phyloP scores from a whole-genome alignment of 2,113 vertebrate species.

The Neopipo cinnamomea region DNA sequence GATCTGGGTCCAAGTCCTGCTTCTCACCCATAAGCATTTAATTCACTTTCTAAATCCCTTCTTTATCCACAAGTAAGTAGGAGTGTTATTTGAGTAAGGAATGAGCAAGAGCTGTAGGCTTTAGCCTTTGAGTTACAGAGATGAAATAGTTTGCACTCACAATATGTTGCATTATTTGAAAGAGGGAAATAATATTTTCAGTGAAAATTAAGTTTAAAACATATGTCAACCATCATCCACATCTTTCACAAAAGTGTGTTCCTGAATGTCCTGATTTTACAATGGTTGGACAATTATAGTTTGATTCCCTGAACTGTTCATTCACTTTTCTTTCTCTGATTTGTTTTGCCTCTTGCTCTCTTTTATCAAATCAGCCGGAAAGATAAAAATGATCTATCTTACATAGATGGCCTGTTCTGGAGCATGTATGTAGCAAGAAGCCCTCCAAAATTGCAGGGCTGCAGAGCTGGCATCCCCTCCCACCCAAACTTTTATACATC shows the following conservation, averaged over 20 bases:
- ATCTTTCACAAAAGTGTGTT: background rate
- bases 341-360: background rate
- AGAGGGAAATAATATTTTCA: conserved; percentile 4
- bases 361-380: background rate
- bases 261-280: background rate
- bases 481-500: background rate
- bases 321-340: background rate
- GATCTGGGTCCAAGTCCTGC: background rate
- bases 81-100: conserved; percentile 33
- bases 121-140: conserved; percentile 23
- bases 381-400: background rate
- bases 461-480: background rate
- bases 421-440: background rate
- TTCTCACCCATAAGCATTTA: background rate
- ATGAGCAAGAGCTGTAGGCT: conserved; percentile 31
- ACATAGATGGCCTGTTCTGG: background rate
- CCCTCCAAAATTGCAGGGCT: background rate
- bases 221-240: background rate
- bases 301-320: background rate
- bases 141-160: background rate
- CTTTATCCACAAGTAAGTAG: conserved; percentile 21
- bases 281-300: background rate
- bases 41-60: background rate
- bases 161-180: conserved; percentile 42
- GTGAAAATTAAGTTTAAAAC: conserved; percentile 42